Conservation (phyloP, 2,888 invertebrate genomes). For the Gastrophysa polygoni region DNA sequence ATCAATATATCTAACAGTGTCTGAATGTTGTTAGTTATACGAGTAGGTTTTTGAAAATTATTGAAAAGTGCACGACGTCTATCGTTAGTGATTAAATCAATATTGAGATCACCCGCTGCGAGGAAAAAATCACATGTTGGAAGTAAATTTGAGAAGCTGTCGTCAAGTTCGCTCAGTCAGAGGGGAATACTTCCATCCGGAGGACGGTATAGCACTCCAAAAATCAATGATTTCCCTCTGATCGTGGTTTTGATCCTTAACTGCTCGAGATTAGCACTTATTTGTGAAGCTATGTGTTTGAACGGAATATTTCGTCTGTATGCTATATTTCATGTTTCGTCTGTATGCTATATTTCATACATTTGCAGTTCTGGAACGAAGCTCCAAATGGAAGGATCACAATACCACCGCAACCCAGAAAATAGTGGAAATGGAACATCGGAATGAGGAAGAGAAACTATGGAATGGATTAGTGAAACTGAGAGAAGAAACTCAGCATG, state of each 20-base stretch:
- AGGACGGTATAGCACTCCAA: background rate
- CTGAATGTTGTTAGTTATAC: background rate
- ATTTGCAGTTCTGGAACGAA: constrained; percentile 16
- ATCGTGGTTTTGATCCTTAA: background rate
- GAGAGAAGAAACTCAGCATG: constrained; percentile 13
- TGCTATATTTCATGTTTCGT: no score
- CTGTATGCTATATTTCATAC: no score
- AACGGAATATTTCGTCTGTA: no score
- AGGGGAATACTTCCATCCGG: background rate
- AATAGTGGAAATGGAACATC: constrained; percentile 5
- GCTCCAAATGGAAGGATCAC: constrained; percentile 6
- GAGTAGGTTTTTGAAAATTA: background rate
- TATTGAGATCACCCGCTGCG: constrained; percentile 5
- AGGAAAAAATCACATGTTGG: background rate
- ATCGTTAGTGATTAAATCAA: background rate
- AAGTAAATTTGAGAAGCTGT: constrained; percentile 2
- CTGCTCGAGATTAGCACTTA: background rate
- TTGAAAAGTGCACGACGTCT: background rate
- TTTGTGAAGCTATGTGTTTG: background rate
- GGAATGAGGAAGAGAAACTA: constrained; percentile 7
- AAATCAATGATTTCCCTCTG: background rate
- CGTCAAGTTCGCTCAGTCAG: constrained; percentile 5
- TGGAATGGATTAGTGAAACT: constrained; percentile 15
- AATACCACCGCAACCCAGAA: constrained; percentile 10
- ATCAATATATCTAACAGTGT: background rate